A percentile compares a stretch with the other conserved stretches of the same genome.
Conservation (phyloP, 2,888 invertebrate genomes). For the Trissonchulus sp. region DNA sequence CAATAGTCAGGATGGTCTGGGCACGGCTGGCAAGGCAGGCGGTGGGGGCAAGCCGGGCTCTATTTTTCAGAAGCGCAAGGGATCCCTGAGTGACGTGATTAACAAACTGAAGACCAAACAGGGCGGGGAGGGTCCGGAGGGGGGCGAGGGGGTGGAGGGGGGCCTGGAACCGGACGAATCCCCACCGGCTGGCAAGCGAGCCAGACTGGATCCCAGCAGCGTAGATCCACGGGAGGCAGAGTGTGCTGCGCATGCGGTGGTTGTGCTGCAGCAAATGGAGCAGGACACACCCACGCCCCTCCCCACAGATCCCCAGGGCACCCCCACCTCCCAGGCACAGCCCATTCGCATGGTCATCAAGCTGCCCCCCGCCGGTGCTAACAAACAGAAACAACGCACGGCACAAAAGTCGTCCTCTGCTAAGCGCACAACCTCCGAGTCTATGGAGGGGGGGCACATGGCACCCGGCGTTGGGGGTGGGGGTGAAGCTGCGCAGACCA, state of each 20-base stretch:
- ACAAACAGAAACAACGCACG: neutral
- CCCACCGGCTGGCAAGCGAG: neutral
- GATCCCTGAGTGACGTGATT: neutral
- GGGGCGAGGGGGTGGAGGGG: neutral
- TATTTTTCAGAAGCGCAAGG: neutral
- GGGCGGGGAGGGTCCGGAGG: neutral
- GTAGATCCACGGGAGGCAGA: no score
- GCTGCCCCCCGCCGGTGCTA: neutral
- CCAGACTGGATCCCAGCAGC: neutral
- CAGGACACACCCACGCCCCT: neutral
- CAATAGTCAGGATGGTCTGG: neutral
- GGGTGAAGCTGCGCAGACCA: neutral
- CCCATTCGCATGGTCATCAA: conserved; percentile 22
- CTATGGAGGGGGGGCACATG: neutral
- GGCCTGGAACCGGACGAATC: neutral
- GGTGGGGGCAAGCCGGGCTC: neutral
- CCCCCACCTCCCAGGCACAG: neutral
- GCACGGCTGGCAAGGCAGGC: neutral
- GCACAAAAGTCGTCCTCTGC: neutral
- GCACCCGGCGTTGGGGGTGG: neutral
- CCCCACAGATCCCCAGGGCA: no score
- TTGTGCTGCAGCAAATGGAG: neutral
- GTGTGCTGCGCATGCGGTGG: neutral
- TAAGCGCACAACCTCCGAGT: no score
- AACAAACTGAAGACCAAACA: neutral